A percentile compares a stretch with the other conserved stretches of the same genome.
Evolutionary conservation across 2,888 invertebrate genomes (phyloP).

Genomic region (Plagodis pulveraria): DNA sequence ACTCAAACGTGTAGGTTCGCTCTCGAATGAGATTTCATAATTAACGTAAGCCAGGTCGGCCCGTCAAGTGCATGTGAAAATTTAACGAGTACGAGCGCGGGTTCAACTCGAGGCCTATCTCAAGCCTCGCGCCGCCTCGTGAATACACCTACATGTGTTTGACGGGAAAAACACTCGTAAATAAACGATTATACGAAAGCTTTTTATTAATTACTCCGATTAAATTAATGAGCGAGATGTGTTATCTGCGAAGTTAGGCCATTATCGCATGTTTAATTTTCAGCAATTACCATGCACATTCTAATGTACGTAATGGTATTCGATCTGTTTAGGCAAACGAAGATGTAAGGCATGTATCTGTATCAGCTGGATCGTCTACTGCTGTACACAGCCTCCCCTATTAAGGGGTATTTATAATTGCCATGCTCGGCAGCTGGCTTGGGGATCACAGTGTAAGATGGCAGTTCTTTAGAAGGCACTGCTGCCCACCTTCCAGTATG

Average conservation of each 20-base stretch:
- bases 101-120: constrained; percentile 66
- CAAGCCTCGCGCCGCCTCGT: constrained; percentile 52
- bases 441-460: too few relatives aligned
- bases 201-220: constrained; percentile 51
- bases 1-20: constrained; percentile 77
- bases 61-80: constrained; percentile 84
- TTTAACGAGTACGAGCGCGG: constrained; percentile 74
- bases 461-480: too few relatives aligned
- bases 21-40: constrained; percentile 83
- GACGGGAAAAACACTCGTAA: constrained; percentile 61
- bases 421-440: too few relatives aligned
- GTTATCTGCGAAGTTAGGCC: constrained; percentile 36
- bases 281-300: constrained; percentile 2
- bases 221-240: constrained; percentile 48
- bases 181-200: constrained; percentile 45
- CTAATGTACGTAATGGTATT: too few relatives aligned
- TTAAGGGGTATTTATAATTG: too few relatives aligned
- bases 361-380: too few relatives aligned
- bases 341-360: too few relatives aligned
- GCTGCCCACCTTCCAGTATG: too few relatives aligned
- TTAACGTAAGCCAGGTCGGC: constrained; percentile 80
- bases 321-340: too few relatives aligned
- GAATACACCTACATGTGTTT: constrained; percentile 57
- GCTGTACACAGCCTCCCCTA: too few relatives aligned
- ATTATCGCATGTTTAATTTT: constrained; percentile 26